Evolutionary conservation across 2,113 vertebrate species (phyloP).

Genomic region (Archocentrus centrarchus): DNA sequence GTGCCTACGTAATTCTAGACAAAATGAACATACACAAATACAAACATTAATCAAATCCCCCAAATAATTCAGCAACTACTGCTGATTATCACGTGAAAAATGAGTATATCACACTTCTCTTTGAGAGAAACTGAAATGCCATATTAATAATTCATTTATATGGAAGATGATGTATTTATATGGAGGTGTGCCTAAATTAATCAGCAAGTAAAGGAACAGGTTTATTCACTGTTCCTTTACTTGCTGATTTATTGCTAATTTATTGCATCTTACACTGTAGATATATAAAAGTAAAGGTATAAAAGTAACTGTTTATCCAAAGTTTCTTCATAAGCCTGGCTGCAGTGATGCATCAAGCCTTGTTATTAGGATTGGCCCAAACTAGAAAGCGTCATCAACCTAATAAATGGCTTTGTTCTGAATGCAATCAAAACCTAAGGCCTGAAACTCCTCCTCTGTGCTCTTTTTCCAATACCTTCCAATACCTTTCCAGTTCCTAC

Average conservation of each 20-base stretch:
- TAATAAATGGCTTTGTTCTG: constrained; percentile 50
- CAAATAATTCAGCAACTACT: constrained; percentile 65
- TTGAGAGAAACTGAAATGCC: constrained; percentile 41
- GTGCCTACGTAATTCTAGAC: constrained; percentile 71
- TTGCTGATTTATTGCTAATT: too few relatives aligned
- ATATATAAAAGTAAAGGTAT: neutral
- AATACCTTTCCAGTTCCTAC: constrained; percentile 45
- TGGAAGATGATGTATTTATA: constrained; percentile 27
- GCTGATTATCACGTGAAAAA: constrained; percentile 63
- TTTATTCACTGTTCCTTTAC: constrained; percentile 24
- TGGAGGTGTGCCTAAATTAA: constrained; percentile 31
- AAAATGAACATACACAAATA: constrained; percentile 75
- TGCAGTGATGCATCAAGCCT: constrained; percentile 11
- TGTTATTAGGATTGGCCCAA: constrained; percentile 6
- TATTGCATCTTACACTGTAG: neutral
- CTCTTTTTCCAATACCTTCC: constrained; percentile 51
- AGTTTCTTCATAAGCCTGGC: constrained; percentile 18
- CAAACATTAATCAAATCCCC: constrained; percentile 80
- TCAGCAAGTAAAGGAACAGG: constrained; percentile 33
- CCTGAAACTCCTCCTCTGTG: constrained; percentile 10
- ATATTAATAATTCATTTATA: constrained; percentile 49
- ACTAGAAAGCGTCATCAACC: constrained; percentile 7
- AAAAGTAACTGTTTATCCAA: neutral
- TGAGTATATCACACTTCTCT: constrained; percentile 42
- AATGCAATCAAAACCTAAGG: constrained; percentile 55